phyloP scores from a whole-genome alignment of 2,888 invertebrate species.

The Phorcus lineatus region DNA sequence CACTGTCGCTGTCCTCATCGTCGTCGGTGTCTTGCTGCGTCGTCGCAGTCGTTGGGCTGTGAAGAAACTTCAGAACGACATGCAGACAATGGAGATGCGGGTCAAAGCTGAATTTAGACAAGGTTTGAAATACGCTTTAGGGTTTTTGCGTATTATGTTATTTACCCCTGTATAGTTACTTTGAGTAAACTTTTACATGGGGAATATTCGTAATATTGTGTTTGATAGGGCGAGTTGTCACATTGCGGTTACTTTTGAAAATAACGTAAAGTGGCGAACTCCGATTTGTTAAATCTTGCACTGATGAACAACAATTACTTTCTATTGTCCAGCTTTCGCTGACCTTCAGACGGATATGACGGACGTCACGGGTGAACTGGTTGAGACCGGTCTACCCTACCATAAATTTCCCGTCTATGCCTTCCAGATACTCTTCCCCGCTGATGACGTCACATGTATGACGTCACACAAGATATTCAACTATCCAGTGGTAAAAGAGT shows the following conservation, averaged over 20 bases:
- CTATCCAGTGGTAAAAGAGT: neutral
- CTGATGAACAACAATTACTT: too few species aligned
- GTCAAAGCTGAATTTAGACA: neutral
- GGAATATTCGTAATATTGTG: too few species aligned
- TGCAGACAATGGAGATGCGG: constrained; percentile 1
- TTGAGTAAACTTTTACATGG: too few species aligned
- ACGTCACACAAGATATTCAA: neutral
- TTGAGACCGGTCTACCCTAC: constrained; percentile 3
- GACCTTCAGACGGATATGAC: constrained; percentile 26
- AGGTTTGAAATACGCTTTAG: neutral
- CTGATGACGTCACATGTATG: neutral
- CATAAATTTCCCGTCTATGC: constrained; percentile 3
- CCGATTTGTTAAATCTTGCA: too few species aligned
- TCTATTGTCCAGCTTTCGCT: neutral
- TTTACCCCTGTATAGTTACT: too few species aligned
- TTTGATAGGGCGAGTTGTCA: too few species aligned
- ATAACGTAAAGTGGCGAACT: too few species aligned
- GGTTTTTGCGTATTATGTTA: too few species aligned
- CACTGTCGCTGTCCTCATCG: neutral
- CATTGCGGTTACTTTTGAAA: too few species aligned
- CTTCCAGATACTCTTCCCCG: constrained; percentile 18
- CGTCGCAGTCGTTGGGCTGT: neutral
- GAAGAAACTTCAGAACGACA: neutral
- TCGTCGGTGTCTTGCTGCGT: neutral
- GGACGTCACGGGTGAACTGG: constrained; percentile 11